phyloP scores from a whole-genome alignment of 2,113 vertebrate species.

The Bubo blakistoni region DNA sequence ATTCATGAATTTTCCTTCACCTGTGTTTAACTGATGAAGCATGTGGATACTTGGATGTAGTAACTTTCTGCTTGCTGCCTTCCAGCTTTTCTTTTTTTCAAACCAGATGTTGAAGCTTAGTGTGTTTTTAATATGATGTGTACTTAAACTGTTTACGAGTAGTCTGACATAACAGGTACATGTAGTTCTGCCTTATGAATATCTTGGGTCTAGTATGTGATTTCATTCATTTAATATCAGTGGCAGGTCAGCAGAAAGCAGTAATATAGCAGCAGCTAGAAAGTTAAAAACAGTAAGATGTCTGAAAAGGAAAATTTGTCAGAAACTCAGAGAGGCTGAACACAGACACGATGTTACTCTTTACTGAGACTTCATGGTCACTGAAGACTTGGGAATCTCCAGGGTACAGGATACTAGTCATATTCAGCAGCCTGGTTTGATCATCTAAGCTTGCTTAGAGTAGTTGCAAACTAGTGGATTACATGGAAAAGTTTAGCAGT shows the following conservation, averaged over 20 bases:
- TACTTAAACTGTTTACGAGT: not conserved
- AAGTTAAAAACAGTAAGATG: conserved; percentile 16
- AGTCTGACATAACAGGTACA: not conserved
- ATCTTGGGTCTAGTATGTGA: not conserved
- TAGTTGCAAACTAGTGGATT: conserved; percentile 14
- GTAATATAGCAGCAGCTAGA: not conserved
- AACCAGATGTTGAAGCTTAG: conserved; percentile 1
- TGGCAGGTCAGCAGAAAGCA: not conserved
- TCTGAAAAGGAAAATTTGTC: conserved; percentile 1
- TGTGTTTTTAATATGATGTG: not conserved
- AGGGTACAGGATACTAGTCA: not conserved
- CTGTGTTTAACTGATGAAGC: not conserved
- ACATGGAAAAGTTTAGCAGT: conserved; percentile 45
- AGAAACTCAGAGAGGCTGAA: not conserved
- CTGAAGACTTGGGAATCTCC: not conserved
- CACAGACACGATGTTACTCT: not conserved
- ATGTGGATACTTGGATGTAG: not conserved
- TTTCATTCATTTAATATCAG: not conserved
- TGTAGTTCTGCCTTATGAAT: not conserved
- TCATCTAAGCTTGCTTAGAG: not conserved
- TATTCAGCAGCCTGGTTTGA: not conserved
- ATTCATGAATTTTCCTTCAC: not conserved
- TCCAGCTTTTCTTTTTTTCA: not conserved
- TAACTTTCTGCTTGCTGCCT: not conserved
- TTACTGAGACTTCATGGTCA: not conserved